Conservation (phyloP, 1,140 invertebrate genomes). For the Lycorma delicatula region DNA sequence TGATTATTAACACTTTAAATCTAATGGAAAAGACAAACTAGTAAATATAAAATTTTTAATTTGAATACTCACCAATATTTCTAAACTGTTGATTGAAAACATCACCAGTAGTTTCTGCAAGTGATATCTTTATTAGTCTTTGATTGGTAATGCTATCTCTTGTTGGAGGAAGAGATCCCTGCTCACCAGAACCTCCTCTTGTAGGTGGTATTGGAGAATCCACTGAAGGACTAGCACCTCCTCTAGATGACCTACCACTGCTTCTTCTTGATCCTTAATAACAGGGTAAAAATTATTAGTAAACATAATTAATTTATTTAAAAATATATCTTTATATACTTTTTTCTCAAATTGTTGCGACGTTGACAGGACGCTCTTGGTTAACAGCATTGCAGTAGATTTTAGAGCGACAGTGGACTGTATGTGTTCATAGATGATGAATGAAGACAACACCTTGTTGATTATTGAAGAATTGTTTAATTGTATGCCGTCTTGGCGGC, state of each 20-base stretch:
- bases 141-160: conserved; percentile 21
- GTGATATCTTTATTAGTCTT: conserved; percentile 25
- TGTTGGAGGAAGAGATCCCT: conserved; percentile 31
- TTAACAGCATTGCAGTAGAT: too few species aligned
- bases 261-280: conserved; percentile 43
- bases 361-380: too few species aligned
- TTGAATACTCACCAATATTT: conserved; percentile 4
- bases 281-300: conserved; percentile 12
- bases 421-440: too few species aligned
- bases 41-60: conserved; percentile 2
- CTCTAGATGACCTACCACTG: conserved; percentile 48
- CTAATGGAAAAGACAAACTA: too few species aligned
- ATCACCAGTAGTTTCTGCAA: neutral
- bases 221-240: conserved; percentile 43
- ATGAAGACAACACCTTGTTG: too few species aligned
- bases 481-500: neutral
- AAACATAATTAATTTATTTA: conserved; percentile 4
- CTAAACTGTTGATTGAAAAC: neutral
- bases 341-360: too few species aligned
- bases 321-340: conserved; percentile 2
- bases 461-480: neutral
- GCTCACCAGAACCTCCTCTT: conserved; percentile 26
- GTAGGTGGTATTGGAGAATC: conserved; percentile 38
- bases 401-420: too few species aligned
- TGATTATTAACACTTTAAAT: too few species aligned